Base-by-base conservation (phyloP, 2,113 vertebrate genomes). In the Ammodytes dubius region DNA sequence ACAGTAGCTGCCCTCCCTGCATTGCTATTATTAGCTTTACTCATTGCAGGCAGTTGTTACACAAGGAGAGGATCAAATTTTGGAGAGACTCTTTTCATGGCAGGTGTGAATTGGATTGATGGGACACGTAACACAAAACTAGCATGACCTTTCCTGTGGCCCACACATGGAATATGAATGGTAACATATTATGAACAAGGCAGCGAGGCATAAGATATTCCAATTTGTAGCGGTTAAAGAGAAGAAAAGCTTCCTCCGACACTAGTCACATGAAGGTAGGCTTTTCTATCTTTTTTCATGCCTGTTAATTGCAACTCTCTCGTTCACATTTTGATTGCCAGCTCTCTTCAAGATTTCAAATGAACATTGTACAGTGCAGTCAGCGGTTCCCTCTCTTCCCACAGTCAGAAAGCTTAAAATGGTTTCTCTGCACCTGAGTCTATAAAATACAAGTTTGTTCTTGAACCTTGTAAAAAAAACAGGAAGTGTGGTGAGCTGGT, bases 71-170 rank as follows among this genome's bases (percentile, higher is more conserved):
- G 78, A 84, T 88, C 83, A 64, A 2, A 79, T 74, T 85, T 70
- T 75, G 17, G 73, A 66, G 77, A 77, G 58, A 46, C 58, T 54
- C 2, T 1, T 27, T 81, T 3, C 15, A 6, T 68, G 65, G 53
- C 73, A 83, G 68, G 70, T 83, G 78, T 75, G 78, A 81, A 79
- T 76, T 63, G 52, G 53, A 81, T 71, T 69, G 64, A 86, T 82
- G 74, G 54, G 49, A 37, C 37, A 76, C 58, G 70, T 66, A 86
- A 88, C 58, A 71, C 60, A 81, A 77, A 77, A 61, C 63, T 50
- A 63, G 46, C 2, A 11, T 40, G 40, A 90, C 68, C 81, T 88
- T 66, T 79, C 27, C 11, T 10, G 79, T 84, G 83, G 79, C 81
- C 75, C 46, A 47, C n/a, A 52, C 7, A 15, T 12, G 15, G 37